Base-by-base conservation (phyloP, 2,888 invertebrate species). In the Cyrtodaria siliqua region DNA sequence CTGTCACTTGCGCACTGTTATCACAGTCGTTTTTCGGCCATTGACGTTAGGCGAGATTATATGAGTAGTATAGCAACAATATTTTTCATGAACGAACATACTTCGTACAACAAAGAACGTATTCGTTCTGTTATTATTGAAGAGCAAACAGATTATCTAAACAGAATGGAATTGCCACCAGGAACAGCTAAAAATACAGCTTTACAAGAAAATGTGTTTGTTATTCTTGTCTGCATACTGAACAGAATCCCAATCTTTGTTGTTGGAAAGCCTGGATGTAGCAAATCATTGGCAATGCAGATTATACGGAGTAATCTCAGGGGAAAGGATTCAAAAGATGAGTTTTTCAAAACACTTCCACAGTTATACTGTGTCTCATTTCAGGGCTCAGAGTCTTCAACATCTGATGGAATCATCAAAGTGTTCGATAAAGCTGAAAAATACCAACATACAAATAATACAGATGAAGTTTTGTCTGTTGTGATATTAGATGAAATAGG, bases 401-500 rank as follows among this genome's bases (percentile, higher is more conserved):
- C 87, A 33, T 89, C 89, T 3, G 87, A 85, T 59, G 88, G 87
- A 2, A 89, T 88, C 14, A 68, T 83, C 9, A 87, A 87, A 38
- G 86, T 87, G 0, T 87, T 87, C 79, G 84, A 84, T 33, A 86
- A 86, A 26, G 87, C 87, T 33, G 69, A 83, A 66, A 80, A 71
- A 4, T 87, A 86, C 44, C 82, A 84, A 55, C 59, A 84, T 2
- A 59, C 79, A 4, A 83, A 83, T n/a, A 63, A 60, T 8, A 44
- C n/a, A 6, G 76, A 75, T 27, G 79, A 83, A 33, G 84, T 86
- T 0, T 29, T 85, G 24, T 86, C 87, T 29, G 87, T 88, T 4
- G 87, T 89, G 1, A 79, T 88, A 53, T 69, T 89, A 9, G 89
- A 89, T 82, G 89, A 89, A 67, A 86, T 89, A 29, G 89, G 89